A percentile compares a stretch with the other conserved stretches of the same genome.
phyloP scores from a whole-genome alignment of 2,888 invertebrate genomes.

The Caenorhabditis parvicauda region DNA sequence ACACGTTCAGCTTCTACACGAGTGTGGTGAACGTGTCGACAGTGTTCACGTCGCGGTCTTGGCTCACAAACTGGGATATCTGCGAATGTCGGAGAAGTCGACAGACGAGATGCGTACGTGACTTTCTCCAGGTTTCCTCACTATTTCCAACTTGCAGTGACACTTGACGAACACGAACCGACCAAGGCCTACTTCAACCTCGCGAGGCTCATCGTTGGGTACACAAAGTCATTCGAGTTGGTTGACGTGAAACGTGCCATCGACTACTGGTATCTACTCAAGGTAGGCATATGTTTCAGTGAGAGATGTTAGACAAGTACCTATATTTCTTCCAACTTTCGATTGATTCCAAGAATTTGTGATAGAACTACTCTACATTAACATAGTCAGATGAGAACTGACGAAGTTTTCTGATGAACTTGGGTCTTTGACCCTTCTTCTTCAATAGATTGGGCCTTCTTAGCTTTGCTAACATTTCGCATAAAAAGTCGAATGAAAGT shows the following conservation, averaged over 20 bases:
- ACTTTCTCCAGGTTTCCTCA: background rate
- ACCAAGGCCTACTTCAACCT: conserved; percentile 52
- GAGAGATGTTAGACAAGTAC: background rate
- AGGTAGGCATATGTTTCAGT: conserved; percentile 8
- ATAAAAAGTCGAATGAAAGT: too few relatives aligned
- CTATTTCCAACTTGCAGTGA: conserved; percentile 35
- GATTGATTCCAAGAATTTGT: background rate
- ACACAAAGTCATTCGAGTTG: conserved; percentile 58
- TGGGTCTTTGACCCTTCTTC: too few relatives aligned
- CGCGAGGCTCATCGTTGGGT: conserved; percentile 52
- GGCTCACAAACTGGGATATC: conserved; percentile 39
- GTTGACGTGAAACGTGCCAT: conserved; percentile 49
- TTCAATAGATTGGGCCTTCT: too few relatives aligned
- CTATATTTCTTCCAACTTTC: background rate
- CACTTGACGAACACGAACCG: conserved; percentile 38
- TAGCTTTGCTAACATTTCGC: too few relatives aligned
- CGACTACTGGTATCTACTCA: conserved; percentile 57
- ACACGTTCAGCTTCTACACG: conserved; percentile 29
- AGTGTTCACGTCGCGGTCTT: conserved; percentile 57
- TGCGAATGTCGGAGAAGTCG: conserved; percentile 35
- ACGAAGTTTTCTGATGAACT: background rate
- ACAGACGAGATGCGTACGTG: conserved; percentile 41
- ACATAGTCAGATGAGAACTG: background rate
- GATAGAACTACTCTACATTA: background rate
- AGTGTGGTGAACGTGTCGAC: conserved; percentile 39